phyloP scores from a whole-genome alignment of 1,140 invertebrate species.

The Drosophila virilis region DNA sequence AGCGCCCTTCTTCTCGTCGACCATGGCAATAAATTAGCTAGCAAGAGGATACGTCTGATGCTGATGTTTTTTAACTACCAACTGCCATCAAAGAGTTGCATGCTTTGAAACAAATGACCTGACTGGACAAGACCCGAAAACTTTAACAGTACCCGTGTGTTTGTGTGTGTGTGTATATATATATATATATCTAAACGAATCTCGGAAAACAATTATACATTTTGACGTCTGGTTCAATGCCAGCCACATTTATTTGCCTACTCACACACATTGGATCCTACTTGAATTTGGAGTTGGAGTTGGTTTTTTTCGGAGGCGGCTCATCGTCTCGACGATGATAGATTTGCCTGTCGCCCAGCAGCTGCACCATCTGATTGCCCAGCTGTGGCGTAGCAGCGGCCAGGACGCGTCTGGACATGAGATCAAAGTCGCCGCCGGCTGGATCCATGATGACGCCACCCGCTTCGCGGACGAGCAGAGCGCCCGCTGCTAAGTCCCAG shows the following conservation, averaged over 20 bases:
- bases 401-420: slow-evolving; percentile 91
- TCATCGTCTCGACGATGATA: slow-evolving; percentile 18
- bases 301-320: background rate
- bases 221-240: slow-evolving; percentile 10
- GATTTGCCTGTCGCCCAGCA: slow-evolving; percentile 76
- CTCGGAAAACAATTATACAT: background rate
- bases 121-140: slow-evolving; percentile 16
- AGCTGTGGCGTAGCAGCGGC: slow-evolving; percentile 90
- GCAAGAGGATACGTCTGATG: too few species aligned
- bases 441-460: slow-evolving; percentile 96
- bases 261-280: background rate
- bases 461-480: slow-evolving; percentile 94
- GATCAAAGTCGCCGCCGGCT: slow-evolving; percentile 91
- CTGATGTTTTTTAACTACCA: slow-evolving; percentile 13
- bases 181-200: background rate
- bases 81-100: slow-evolving; percentile 50
- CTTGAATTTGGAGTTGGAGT: background rate
- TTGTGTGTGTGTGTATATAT: background rate
- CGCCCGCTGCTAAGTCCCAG: slow-evolving; percentile 95
- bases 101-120: slow-evolving; percentile 12
- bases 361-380: slow-evolving; percentile 88
- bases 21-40: slow-evolving; percentile 29
- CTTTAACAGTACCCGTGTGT: background rate
- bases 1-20: slow-evolving; percentile 4
- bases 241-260: background rate